Evolutionary conservation across 2,797 vertebrate genomes (phyloP), one percentile per base, ranked within the genome.

Genomic region (Acridotheres tristis): DNA sequence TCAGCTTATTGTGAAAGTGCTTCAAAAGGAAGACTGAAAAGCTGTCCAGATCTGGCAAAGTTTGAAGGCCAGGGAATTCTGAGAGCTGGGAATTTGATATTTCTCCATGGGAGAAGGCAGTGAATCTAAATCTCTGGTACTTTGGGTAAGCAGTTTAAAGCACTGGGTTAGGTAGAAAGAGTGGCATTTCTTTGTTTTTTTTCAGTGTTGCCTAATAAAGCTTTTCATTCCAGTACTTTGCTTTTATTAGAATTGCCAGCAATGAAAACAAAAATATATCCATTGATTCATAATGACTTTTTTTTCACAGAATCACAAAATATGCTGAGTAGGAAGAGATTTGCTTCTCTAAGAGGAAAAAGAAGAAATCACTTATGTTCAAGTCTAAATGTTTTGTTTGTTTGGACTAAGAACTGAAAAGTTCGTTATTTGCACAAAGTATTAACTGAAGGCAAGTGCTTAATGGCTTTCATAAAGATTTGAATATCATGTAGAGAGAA

Each of bases 371-470:
- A 29, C 6, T 54, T 69, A 45, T 3, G 23, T 71, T 89, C 53
- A 75, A 83, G 53, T 23, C 32, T 72, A 86, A 88, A 86, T 75
- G 47, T 69, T 94, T 73, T 61, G 22, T 85, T 94, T 94, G 62
- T 58, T 86, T 81, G 68, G 54, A 78, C 32, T 71, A 80, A 77
- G 79, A 80, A 67, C 18, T 50, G 54, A 75, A 74, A 94, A 61
- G 58, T 2, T 76, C 29, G 45, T 85, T 93, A 86, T 93, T 95
- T 95, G 69, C 51, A 84, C 32, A 81, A 95, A 58, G 83, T 81
- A 94, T 94, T 94, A 95, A 88, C 62, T 22, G 9, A 51, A 23
- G 20, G 14, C 75, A 89, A 80, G 40, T 55, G 25, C 43, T 88
- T 93, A 93, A 78, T 36, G 58, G 32, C 42, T 38, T 68, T 91